Conservation (phyloP, 2,888 invertebrate genomes). For the Dioctria linearis region DNA sequence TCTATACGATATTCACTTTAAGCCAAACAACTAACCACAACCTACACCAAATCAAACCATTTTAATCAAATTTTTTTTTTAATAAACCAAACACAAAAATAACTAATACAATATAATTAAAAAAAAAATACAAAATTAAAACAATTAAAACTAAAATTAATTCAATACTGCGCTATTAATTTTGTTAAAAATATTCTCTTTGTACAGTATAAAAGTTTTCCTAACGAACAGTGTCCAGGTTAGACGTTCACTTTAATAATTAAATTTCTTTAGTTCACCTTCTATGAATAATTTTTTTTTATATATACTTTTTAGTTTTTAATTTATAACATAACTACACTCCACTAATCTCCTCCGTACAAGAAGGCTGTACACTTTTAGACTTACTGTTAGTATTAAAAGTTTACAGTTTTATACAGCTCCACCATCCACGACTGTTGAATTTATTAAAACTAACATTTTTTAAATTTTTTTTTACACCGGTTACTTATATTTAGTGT, state of each 20-base stretch:
- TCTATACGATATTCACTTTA: too few species aligned
- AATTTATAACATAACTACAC: conserved; percentile 41
- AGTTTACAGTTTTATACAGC: conserved; percentile 50
- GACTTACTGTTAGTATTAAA: conserved; percentile 45
- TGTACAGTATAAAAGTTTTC: conserved; percentile 58
- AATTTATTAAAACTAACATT: conserved; percentile 27
- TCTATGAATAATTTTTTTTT: conserved; percentile 30
- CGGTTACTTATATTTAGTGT: conserved; percentile 25
- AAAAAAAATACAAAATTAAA: background rate
- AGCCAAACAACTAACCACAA: too few species aligned
- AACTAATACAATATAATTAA: background rate
- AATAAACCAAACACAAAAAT: conserved; percentile 4
- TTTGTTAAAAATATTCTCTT: conserved; percentile 56
- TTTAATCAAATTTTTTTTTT: background rate
- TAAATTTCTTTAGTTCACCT: conserved; percentile 34
- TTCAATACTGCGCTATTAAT: conserved; percentile 39
- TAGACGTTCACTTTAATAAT: conserved; percentile 50
- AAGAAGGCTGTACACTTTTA: conserved; percentile 46
- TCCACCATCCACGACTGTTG: background rate
- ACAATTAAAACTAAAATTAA: background rate
- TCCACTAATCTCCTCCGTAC: conserved; percentile 22
- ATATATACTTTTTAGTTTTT: conserved; percentile 9
- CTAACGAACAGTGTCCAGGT: conserved; percentile 29
- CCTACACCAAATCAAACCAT: conserved; percentile 1
- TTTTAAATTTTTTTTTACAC: conserved; percentile 38